A percentile compares a stretch with the other conserved stretches of the same genome.
Evolutionary conservation across 2,113 vertebrate species (phyloP).

Genomic region (Corapipo altera): DNA sequence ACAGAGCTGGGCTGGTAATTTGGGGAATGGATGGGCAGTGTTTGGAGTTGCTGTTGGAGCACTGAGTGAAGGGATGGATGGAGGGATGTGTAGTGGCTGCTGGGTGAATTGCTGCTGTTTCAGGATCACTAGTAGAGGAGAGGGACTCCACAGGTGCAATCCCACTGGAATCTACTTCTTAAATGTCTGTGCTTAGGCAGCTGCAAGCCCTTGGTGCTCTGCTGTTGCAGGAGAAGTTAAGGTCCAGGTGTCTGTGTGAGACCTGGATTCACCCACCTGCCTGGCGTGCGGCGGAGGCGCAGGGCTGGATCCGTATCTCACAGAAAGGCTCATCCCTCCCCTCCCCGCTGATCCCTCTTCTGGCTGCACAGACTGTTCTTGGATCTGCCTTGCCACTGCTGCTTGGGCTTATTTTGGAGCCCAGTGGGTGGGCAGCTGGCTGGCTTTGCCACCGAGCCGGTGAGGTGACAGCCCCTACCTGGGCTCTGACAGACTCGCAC

Average conservation of each 20-base stretch:
- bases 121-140: background rate
- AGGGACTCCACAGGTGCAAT: background rate
- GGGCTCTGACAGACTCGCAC: rapidly evolving
- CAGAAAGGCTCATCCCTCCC: background rate
- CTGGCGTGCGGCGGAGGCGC: rapidly evolving
- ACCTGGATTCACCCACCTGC: background rate
- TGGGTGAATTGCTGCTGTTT: background rate
- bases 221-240: background rate
- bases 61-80: background rate
- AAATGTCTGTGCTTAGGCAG: background rate
- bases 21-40: background rate
- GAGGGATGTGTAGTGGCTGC: background rate
- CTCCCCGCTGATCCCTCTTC: background rate
- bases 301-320: rapidly evolving
- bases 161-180: background rate
- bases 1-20: background rate
- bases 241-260: background rate
- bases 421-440: constrained; percentile 31
- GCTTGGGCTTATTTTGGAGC: constrained; percentile 2
- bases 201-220: background rate
- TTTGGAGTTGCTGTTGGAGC: background rate
- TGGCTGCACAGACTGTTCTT: background rate
- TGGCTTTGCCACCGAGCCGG: background rate
- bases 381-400: background rate
- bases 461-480: background rate